These are phyloP conservation scores for Lasioglossum figueresi DNA, from an alignment of 2,888 invertebrate genomes.

Conservation along the genomic window DNA sequence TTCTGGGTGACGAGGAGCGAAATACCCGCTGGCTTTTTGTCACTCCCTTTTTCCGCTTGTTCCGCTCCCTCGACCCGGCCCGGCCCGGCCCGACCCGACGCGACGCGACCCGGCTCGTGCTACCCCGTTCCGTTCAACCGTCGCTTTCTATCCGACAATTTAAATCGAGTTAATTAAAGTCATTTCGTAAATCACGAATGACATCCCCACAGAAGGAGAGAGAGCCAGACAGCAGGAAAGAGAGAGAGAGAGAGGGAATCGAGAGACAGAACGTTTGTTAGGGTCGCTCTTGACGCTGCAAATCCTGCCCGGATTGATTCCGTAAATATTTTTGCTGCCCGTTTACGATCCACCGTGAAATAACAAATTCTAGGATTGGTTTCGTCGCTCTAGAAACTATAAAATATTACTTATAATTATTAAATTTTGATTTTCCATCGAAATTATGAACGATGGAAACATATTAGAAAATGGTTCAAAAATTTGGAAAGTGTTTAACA, in stretches of 20 bases:
- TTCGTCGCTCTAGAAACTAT: background rate
- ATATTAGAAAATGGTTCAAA: background rate
- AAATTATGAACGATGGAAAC: background rate
- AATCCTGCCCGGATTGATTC: constrained; percentile 25
- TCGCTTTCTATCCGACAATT: constrained; percentile 43
- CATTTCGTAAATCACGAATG: constrained; percentile 63
- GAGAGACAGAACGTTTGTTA: constrained; percentile 27
- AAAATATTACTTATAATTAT: background rate
- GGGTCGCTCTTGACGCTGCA: background rate
- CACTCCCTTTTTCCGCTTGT: constrained; percentile 27
- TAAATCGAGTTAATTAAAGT: constrained; percentile 74
- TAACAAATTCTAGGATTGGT: background rate
- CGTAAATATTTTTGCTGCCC: constrained; percentile 45
- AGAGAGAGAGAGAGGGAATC: background rate
- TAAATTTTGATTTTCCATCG: background rate
- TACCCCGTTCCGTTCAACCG: background rate
- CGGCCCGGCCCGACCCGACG: background rate
- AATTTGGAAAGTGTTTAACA: background rate
- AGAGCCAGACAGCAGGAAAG: background rate
- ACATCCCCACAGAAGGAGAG: constrained; percentile 21
- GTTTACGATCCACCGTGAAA: background rate
- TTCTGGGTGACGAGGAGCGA: constrained; percentile 35
- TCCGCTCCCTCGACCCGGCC: background rate
- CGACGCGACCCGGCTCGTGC: background rate
- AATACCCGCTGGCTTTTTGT: constrained; percentile 44